Percentiles rank a stretch among this genome's conserved stretches.
Conservation (phyloP, 2,113 vertebrate species). For the Hippolais icterina region DNA sequence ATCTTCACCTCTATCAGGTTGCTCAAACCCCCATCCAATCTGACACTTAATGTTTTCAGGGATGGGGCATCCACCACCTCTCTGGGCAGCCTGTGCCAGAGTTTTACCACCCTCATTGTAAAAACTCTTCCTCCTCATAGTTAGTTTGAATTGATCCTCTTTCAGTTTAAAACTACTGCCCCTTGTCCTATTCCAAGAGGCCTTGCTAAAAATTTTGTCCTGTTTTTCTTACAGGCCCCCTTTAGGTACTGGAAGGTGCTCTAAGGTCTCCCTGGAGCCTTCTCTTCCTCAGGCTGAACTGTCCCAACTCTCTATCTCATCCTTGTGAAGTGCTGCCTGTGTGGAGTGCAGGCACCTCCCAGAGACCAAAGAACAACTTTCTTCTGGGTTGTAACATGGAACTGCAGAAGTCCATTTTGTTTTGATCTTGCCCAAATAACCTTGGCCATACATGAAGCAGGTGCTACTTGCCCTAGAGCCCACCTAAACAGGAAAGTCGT, state of each 20-base stretch:
- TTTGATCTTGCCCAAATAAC: neutral
- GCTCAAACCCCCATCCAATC: neutral
- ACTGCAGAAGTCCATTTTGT: neutral
- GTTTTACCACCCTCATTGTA: fast-evolving
- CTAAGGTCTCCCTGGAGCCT: neutral
- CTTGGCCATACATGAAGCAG: neutral
- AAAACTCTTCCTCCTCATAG: neutral
- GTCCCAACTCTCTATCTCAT: neutral
- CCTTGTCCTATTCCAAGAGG: neutral
- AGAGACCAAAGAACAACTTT: neutral
- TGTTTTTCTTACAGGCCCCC: neutral
- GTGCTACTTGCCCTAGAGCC: neutral
- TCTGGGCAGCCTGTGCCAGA: neutral
- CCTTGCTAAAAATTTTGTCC: neutral
- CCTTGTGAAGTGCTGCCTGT: neutral
- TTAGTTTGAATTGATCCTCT: neutral
- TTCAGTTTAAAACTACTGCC: neutral
- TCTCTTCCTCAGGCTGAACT: neutral
- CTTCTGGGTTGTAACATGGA: neutral
- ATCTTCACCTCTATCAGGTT: neutral
- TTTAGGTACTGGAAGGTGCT: neutral
- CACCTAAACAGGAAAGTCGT: neutral
- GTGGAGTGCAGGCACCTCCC: neutral
- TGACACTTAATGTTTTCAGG: neutral
- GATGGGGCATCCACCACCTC: neutral